These are phyloP conservation scores for Eumeta japonica DNA, from an alignment of 1,140 invertebrate species.

Conservation along the genomic window DNA sequence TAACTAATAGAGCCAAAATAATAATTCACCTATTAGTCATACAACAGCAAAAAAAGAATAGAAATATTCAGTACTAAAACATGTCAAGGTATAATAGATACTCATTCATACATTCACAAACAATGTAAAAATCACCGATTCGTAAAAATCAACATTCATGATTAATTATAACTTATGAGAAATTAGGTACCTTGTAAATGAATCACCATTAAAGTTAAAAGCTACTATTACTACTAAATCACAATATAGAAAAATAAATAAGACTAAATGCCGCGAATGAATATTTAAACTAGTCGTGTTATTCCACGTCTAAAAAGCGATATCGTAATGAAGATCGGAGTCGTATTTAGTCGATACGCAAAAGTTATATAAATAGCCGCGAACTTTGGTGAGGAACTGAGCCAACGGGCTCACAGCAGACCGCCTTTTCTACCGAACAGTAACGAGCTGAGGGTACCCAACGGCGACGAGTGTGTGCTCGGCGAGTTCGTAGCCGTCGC, in stretches of 20 bases:
- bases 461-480: slow-evolving; percentile 54
- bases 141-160: slow-evolving; percentile 15
- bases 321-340: too few species aligned
- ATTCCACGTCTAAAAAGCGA: too few species aligned
- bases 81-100: slow-evolving; percentile 40
- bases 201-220: slow-evolving; percentile 13
- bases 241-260: slow-evolving; percentile 29
- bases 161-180: too few species aligned
- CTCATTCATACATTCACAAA: slow-evolving; percentile 20
- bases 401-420: slow-evolving; percentile 56
- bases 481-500: slow-evolving; percentile 44
- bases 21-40: too few species aligned
- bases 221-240: slow-evolving; percentile 32
- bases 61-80: slow-evolving; percentile 28
- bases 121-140: slow-evolving; percentile 31
- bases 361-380: too few species aligned
- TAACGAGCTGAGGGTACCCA: slow-evolving; percentile 77
- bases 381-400: too few species aligned
- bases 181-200: slow-evolving; percentile 19
- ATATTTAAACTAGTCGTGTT: slow-evolving; percentile 1
- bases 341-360: not conserved
- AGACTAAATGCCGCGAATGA: not conserved
- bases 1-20: too few species aligned
- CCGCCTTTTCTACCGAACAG: slow-evolving; percentile 82
- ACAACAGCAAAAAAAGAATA: too few species aligned